Evolutionary conservation across 2,888 invertebrate species (phyloP), one percentile per base, ranked within the genome.

Genomic region (Heliconius cydno): DNA sequence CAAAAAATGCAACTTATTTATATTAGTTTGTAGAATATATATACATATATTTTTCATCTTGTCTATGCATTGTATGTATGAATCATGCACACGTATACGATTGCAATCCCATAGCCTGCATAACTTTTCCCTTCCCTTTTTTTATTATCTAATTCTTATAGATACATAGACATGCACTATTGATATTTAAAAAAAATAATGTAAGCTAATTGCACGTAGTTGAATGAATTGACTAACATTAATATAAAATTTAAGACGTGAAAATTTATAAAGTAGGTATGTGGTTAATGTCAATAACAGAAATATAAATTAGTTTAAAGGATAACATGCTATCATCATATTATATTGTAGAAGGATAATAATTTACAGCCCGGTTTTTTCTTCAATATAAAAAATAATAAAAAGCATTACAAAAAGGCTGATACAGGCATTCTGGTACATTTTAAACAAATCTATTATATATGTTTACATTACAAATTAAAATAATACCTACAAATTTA

Each of bases 71-170:
- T 73, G 34, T 73, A 46, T 75, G 22, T 75, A 63, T 38, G 25
- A 75, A 65, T 46, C 66, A 66, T 65, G 77, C 65, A 66, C 72
- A 78, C 28, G 77, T 78, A 78, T 78, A 78, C 72, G 77, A 78
- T 57, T 76, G 65, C n/a, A n/a, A 12, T n/a, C 67, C 57, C 75
- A 6, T 30, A 75, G 25, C 63, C 52, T 52, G 52, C 52, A 52
- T 52, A 52, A 52, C 19, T 9, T 28, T 34, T 34, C n/a, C 75
- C 46, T 13, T 66, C 5, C 65, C n/a, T n/a, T n/a, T n/a, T 60
- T 60, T n/a, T 60, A 75, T 63, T 46, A 30, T 41, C 34, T 52
- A 25, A 74, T 15, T 38, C 63, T n/a, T 19, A 19, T 28, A 75
- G 65, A 46, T 75, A 41, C 12, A 66, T 75, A 65, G 75, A 65